Evolutionary conservation across 1,140 invertebrate species (phyloP), one percentile per base, ranked within the genome.

Genomic region (Glomeris maerens): DNA sequence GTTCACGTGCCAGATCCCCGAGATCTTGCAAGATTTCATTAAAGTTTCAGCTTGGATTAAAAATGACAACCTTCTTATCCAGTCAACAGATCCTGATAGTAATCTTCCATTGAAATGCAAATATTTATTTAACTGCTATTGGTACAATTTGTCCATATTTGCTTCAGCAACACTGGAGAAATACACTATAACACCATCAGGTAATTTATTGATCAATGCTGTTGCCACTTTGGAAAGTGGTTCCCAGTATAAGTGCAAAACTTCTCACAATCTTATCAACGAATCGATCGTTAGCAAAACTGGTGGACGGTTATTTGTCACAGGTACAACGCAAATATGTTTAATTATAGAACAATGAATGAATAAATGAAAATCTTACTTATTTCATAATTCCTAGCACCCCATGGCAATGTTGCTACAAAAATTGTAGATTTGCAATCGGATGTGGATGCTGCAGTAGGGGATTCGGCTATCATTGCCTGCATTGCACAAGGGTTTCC

Each of bases 1-100:
- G 57, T 87, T 93, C 67, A 87, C 86, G 65, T 92, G 88, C 69
- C 83, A 87, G 66, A 82, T 91, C 52, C 84, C 85, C n/a, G 84
- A 82, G 20, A 88, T 87, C 69, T 83, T 89, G 45, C 78, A 78
- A 44, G 84, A 89, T 70, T 82, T 87, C 67, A 78, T 89, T 52
- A 78, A 83, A 56, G 78, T 89, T 52, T 73, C 78, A 47, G 81
- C 81, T 62, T 89, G 85, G 84, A 76, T 82, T 45, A 81, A 80
- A 66, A 77, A 83, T 58, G 83, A 86, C 69, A 82, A 74, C 52
- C 76, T 83, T 66, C 85, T 82, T 65, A 81, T 88, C 59, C 81
- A 84, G 61, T 81, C 79, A 4, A 21, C 40, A 42, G 25, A 5
- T 4, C n/a, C n/a, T n/a, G n/a, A n/a, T n/a, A n/a, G n/a, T n/a